Conservation (phyloP, 2,888 invertebrate genomes). For the Lepidocyrtoides sp. region DNA sequence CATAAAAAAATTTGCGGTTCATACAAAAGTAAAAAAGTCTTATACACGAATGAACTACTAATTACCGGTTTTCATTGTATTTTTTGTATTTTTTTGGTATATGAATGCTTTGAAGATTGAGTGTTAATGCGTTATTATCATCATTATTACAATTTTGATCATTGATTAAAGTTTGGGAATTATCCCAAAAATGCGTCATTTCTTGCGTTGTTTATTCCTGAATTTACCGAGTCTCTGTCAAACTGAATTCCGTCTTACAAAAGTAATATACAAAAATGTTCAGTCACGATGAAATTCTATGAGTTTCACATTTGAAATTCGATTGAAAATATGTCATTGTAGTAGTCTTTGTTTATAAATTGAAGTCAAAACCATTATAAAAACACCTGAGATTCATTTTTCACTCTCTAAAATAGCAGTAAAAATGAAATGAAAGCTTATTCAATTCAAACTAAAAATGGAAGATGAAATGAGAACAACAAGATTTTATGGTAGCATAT, state of each 20-base stretch:
- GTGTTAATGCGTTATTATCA: slow-evolving; percentile 35
- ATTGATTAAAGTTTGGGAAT: slow-evolving; percentile 8
- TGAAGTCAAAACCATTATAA: neutral
- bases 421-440: too few species aligned
- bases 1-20: slow-evolving; percentile 42
- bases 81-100: neutral
- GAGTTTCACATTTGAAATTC: neutral
- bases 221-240: neutral
- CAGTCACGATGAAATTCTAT: slow-evolving; percentile 35
- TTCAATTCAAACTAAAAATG: neutral
- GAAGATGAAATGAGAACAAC: slow-evolving; percentile 12
- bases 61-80: slow-evolving; percentile 43
- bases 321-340: neutral
- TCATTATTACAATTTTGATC: slow-evolving; percentile 24
- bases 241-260: slow-evolving; percentile 1
- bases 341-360: slow-evolving; percentile 8
- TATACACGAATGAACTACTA: slow-evolving; percentile 23
- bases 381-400: neutral
- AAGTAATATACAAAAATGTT: slow-evolving; percentile 12
- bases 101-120: slow-evolving; percentile 49
- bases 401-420: too few species aligned
- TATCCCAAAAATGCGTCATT: slow-evolving; percentile 16
- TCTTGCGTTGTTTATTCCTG: slow-evolving; percentile 3
- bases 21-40: slow-evolving; percentile 70
- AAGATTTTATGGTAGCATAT: neutral